phyloP scores from a whole-genome alignment of 2,888 invertebrate genomes.

The Drosophila koepferae region DNA sequence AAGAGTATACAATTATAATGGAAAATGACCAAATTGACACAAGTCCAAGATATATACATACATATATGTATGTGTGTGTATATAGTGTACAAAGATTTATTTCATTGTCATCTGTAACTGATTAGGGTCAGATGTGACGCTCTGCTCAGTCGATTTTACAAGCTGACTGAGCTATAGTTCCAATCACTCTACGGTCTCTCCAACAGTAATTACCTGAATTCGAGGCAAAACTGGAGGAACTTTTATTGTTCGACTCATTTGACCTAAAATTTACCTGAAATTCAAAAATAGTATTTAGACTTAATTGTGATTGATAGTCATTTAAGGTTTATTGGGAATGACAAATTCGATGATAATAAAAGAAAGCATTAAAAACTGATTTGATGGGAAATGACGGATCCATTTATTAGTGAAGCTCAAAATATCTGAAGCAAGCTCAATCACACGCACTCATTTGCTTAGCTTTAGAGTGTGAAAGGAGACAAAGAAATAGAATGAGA shows the following conservation, averaged over 20 bases:
- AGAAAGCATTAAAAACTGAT: slow-evolving; percentile 3
- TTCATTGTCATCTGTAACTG: background rate
- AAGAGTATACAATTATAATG: background rate
- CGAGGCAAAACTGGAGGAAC: background rate
- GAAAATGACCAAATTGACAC: background rate
- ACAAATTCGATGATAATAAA: slow-evolving; percentile 1
- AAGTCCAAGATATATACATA: background rate
- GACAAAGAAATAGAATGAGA: background rate
- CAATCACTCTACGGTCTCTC: too few species aligned
- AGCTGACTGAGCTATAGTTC: background rate
- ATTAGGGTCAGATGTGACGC: background rate
- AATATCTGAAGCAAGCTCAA: slow-evolving; percentile 2
- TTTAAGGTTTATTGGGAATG: background rate
- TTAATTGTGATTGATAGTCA: slow-evolving; percentile 8
- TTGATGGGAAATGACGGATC: slow-evolving; percentile 8
- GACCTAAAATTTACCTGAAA: background rate
- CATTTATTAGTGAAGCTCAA: slow-evolving; percentile 6
- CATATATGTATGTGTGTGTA: too few species aligned
- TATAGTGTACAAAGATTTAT: background rate
- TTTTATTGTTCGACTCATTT: background rate
- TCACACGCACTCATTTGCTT: background rate
- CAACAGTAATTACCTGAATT: background rate
- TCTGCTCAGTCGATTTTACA: background rate
- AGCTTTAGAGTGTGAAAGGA: slow-evolving; percentile 1
- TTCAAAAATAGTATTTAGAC: background rate